Evolutionary conservation across 2,888 invertebrate genomes (phyloP).

Genomic region (Acanthacorydalis orientalis): DNA sequence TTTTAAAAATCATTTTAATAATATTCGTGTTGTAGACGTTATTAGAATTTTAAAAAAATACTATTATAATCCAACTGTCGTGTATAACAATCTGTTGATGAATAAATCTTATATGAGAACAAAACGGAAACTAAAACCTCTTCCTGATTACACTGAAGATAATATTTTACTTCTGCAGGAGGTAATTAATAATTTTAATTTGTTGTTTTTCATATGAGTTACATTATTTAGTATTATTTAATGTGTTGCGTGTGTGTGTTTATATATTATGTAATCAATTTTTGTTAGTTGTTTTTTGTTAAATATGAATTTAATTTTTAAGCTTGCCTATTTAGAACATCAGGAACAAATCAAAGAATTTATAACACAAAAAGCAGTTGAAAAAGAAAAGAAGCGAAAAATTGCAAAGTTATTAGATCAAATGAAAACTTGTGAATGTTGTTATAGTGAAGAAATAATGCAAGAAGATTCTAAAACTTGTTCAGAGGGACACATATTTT

Average conservation of each 20-base stretch:
- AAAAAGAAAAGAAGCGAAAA: slow-evolving; percentile 10
- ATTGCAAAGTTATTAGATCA: slow-evolving; percentile 22
- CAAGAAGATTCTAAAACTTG: slow-evolving; percentile 24
- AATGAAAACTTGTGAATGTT: slow-evolving; percentile 32
- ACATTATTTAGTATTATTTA: too few relatives aligned
- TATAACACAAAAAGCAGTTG: slow-evolving; percentile 8
- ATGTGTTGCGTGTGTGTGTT: slow-evolving; percentile 5
- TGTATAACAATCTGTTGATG: too few relatives aligned
- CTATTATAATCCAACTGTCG: too few relatives aligned
- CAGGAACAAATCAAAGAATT: slow-evolving; percentile 16
- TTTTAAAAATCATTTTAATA: not conserved
- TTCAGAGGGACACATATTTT: slow-evolving; percentile 27
- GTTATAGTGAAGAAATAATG: slow-evolving; percentile 34
- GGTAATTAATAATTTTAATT: slow-evolving; percentile 9
- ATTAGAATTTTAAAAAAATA: too few relatives aligned
- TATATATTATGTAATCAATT: not conserved
- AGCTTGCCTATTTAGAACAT: slow-evolving; percentile 19
- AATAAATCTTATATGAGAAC: too few relatives aligned
- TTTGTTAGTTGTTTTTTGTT: not conserved
- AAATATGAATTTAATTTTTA: too few relatives aligned
- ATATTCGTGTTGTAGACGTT: not conserved
- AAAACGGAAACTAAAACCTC: not conserved
- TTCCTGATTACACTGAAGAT: slow-evolving; percentile 8
- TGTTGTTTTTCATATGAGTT: too few relatives aligned
- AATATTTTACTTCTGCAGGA: slow-evolving; percentile 23